These are phyloP conservation scores for Trematocara unimaculatum DNA, from an alignment of 2,113 vertebrate genomes.

Conservation along the genomic window DNA sequence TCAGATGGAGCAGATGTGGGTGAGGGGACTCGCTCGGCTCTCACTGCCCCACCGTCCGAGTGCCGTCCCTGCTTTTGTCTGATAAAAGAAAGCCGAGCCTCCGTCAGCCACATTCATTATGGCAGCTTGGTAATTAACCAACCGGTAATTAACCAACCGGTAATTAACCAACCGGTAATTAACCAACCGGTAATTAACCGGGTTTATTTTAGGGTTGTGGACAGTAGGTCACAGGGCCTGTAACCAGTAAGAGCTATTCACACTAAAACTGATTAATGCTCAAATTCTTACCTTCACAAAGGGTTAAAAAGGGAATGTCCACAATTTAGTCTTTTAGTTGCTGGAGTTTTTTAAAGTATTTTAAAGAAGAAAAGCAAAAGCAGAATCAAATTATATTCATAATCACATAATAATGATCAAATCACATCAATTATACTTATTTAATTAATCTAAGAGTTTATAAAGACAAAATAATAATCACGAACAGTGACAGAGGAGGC, in stretches of 20 bases:
- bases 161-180: too few species aligned
- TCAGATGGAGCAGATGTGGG: not conserved
- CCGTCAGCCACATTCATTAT: not conserved
- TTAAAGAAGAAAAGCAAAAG: not conserved
- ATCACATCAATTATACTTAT: not conserved
- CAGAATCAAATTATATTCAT: not conserved
- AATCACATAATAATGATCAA: not conserved
- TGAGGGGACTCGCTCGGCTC: not conserved
- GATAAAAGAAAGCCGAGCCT: not conserved
- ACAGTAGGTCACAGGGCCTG: rapidly evolving
- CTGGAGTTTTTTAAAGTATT: not conserved
- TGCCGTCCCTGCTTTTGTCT: rapidly evolving
- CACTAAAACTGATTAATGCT: not conserved
- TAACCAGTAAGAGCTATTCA: not conserved
- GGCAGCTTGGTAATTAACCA: not conserved
- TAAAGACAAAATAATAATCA: not conserved
- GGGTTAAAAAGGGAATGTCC: not conserved
- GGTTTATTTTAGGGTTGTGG: not conserved
- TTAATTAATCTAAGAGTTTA: not conserved
- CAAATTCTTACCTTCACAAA: not conserved
- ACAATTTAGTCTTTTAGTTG: not conserved
- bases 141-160: not conserved
- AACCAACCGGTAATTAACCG: not conserved
- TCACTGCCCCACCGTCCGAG: not conserved
- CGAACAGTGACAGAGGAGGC: not conserved